phyloP scores from a whole-genome alignment of 2,113 vertebrate species.

The Dryoscopus gambensis region DNA sequence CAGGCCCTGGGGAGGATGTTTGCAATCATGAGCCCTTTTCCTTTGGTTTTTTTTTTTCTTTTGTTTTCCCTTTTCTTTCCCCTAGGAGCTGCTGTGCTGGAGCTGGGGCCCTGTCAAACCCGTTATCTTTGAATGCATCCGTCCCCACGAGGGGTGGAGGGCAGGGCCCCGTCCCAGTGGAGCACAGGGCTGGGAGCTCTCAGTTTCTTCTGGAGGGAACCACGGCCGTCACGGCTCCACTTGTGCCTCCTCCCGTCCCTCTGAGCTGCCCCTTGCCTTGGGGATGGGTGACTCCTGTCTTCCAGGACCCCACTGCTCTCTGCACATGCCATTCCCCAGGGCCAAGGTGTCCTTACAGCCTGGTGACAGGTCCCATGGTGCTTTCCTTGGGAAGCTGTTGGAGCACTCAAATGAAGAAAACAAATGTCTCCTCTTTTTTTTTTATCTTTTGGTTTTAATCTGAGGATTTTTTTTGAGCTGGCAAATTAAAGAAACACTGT shows the following conservation, averaged over 20 bases:
- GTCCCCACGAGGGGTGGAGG: fast-evolving
- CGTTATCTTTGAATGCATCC: fast-evolving
- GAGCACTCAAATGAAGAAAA: background rate
- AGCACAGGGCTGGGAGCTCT: background rate
- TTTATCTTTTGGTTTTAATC: background rate
- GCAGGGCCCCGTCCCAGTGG: background rate
- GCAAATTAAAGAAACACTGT: background rate
- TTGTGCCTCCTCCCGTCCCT: background rate
- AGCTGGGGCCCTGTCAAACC: background rate
- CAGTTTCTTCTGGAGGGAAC: fast-evolving
- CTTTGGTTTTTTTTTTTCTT: background rate
- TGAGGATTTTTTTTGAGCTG: background rate
- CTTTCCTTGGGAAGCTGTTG: background rate
- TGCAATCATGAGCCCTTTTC: background rate
- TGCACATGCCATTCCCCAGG: background rate
- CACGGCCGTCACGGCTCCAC: fast-evolving
- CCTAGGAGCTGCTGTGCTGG: background rate
- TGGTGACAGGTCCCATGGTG: background rate
- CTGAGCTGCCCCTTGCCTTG: background rate
- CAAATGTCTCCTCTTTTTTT: background rate
- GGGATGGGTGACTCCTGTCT: background rate
- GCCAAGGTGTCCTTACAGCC: background rate
- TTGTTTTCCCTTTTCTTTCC: no score
- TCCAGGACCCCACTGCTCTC: background rate
- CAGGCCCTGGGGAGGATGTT: background rate